Percentiles rank a stretch among this genome's conserved stretches.
phyloP scores from a whole-genome alignment of 2,888 invertebrate species.

The Alloscopus bannaensis region DNA sequence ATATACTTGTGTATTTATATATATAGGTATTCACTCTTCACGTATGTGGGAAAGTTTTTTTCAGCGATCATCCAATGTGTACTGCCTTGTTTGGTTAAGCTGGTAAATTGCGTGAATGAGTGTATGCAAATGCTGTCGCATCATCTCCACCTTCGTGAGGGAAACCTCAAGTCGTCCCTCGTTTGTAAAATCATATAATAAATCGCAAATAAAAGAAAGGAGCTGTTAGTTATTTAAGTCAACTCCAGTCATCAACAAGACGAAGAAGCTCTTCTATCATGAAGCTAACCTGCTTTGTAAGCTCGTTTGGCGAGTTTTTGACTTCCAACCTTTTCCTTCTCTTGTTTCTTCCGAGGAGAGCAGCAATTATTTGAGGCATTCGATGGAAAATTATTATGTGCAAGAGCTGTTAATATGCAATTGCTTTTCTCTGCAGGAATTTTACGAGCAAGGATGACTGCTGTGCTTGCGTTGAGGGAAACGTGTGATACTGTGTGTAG shows the following conservation, averaged over 20 bases:
- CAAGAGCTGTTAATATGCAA: conserved; percentile 72
- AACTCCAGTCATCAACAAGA: conserved; percentile 46
- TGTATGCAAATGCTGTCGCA: neutral
- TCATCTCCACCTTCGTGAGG: neutral
- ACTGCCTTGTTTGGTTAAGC: no score
- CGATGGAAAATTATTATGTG: conserved; percentile 72
- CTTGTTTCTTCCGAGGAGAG: conserved; percentile 39
- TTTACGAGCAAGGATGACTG: conserved; percentile 56
- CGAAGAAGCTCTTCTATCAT: conserved; percentile 40
- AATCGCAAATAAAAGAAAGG: conserved; percentile 56
- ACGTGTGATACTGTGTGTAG: neutral
- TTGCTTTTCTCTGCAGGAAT: conserved; percentile 70
- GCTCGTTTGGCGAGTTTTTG: conserved; percentile 59
- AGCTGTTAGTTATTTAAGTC: conserved; percentile 49
- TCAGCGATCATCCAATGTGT: no score
- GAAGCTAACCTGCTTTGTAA: conserved; percentile 46
- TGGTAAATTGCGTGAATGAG: neutral
- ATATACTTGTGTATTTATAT: no score
- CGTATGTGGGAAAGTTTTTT: no score
- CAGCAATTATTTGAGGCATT: conserved; percentile 72
- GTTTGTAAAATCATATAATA: conserved; percentile 62
- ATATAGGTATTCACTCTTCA: no score
- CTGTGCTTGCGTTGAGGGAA: conserved; percentile 33
- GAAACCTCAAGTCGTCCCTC: conserved; percentile 22
- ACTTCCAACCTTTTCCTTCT: conserved; percentile 55